Evolutionary conservation across 2,888 invertebrate species (phyloP).

Genomic region (Thera britannica): DNA sequence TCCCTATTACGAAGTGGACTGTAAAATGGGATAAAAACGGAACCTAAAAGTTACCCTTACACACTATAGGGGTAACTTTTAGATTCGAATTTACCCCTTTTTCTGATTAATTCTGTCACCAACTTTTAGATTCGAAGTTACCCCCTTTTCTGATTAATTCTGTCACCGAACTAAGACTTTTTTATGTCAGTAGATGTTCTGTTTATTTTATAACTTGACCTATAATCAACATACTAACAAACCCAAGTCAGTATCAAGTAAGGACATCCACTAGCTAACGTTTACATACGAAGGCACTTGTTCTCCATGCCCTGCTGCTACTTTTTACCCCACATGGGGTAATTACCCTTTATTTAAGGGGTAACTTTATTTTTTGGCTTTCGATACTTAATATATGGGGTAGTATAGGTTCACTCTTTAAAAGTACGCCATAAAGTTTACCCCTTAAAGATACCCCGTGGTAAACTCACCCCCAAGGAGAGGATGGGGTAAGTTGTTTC

Average conservation of each 20-base stretch:
- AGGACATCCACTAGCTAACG: constrained; percentile 45
- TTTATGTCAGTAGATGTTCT: neutral
- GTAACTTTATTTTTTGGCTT: neutral
- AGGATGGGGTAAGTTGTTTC: constrained; percentile 22
- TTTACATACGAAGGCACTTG: constrained; percentile 46
- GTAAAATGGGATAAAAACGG: too few relatives aligned
- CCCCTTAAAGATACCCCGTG: constrained; percentile 10
- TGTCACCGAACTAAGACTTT: too few relatives aligned
- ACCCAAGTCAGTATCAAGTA: constrained; percentile 37
- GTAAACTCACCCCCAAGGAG: constrained; percentile 8
- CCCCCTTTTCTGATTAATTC: too few relatives aligned
- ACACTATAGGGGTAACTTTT: too few relatives aligned
- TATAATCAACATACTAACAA: constrained; percentile 29
- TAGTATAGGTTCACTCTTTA: neutral
- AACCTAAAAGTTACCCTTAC: too few relatives aligned
- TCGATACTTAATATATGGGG: neutral
- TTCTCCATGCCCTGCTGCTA: constrained; percentile 33
- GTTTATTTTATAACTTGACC: constrained; percentile 22
- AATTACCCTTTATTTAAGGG: constrained; percentile 13
- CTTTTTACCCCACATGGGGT: constrained; percentile 14
- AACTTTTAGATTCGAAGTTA: too few relatives aligned
- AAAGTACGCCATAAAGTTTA: neutral
- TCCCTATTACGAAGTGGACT: too few relatives aligned
- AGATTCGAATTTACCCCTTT: too few relatives aligned
- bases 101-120: too few relatives aligned